Conservation (phyloP, 2,888 invertebrate genomes). For the Chloromyia formosa region DNA sequence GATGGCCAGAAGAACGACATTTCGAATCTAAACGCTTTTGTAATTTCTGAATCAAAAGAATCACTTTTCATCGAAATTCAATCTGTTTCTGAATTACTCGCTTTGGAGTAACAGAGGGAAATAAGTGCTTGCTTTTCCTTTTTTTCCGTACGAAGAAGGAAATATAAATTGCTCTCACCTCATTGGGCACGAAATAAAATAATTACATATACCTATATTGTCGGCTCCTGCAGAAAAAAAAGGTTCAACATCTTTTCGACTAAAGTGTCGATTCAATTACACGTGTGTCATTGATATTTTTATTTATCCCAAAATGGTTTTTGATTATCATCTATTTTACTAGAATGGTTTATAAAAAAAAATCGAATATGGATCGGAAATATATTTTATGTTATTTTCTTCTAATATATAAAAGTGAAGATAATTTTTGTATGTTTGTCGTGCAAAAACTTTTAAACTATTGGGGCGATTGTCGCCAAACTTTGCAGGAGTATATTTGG, state of each 20-base stretch:
- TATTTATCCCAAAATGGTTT: not conserved
- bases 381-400: no score
- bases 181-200: conserved; percentile 12
- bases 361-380: no score
- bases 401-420: no score
- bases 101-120: not conserved
- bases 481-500: no score
- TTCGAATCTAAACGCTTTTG: conserved; percentile 28
- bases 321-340: no score
- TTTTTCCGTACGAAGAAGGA: not conserved
- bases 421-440: no score
- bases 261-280: conserved; percentile 31
- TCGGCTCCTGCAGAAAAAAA: not conserved
- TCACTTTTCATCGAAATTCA: conserved; percentile 32
- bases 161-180: conserved; percentile 26
- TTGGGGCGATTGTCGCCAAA: no score
- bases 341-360: no score
- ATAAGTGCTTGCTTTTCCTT: no score
- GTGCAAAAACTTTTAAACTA: no score
- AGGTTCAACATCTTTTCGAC: conserved; percentile 3
- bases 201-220: not conserved
- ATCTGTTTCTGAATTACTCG: conserved; percentile 23
- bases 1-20: conserved; percentile 31
- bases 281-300: not conserved
- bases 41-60: conserved; percentile 28